A percentile compares a stretch with the other conserved stretches of the same genome.
Evolutionary conservation across 2,113 vertebrate genomes (phyloP).

Genomic region (Gasterosteus nipponicus): DNA sequence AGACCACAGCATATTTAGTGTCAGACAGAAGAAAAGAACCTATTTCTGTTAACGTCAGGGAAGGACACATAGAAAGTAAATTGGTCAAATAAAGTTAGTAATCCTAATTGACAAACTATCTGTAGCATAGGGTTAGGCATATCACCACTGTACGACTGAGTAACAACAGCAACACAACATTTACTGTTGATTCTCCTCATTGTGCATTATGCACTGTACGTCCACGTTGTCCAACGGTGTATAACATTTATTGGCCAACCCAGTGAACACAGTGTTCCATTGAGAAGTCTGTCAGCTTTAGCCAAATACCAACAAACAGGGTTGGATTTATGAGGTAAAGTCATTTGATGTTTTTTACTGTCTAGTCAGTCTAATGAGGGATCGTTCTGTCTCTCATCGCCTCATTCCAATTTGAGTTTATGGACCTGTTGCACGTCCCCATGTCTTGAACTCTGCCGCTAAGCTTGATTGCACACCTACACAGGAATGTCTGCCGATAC

Average conservation of each 20-base stretch:
- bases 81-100: not conserved
- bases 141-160: not conserved
- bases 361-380: slow-evolving; percentile 31
- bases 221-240: not conserved
- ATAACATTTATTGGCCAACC: not conserved
- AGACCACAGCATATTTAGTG: slow-evolving; percentile 3
- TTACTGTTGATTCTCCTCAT: not conserved
- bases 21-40: not conserved
- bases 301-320: not conserved
- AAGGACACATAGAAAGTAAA: not conserved
- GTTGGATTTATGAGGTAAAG: slow-evolving; percentile 8
- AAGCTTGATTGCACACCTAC: slow-evolving; percentile 54
- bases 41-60: not conserved
- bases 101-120: not conserved
- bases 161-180: not conserved
- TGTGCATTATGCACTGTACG: not conserved
- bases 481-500: slow-evolving; percentile 64
- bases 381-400: slow-evolving; percentile 36
- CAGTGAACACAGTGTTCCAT: not conserved
- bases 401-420: slow-evolving; percentile 49
- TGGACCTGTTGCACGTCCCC: slow-evolving; percentile 26
- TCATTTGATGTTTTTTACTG: slow-evolving; percentile 20
- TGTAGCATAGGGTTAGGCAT: not conserved
- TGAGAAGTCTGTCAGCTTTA: not conserved
- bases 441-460: slow-evolving; percentile 34